phyloP scores from a whole-genome alignment of 2,797 vertebrate species.

The Amphiprion clarkii region DNA sequence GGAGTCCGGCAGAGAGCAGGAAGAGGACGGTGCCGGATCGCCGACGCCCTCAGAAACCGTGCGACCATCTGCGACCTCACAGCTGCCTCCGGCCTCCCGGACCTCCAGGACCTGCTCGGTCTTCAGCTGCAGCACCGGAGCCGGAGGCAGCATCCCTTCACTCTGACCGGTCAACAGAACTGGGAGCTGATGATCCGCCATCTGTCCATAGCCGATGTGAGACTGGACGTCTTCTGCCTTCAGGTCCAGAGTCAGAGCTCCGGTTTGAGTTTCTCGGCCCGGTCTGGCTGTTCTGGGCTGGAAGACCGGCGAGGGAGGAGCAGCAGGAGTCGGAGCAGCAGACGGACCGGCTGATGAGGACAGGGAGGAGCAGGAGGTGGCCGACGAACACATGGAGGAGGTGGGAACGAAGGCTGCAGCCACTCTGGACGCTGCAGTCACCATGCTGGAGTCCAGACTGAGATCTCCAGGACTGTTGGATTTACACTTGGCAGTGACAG shows the following conservation, averaged over 20 bases:
- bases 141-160: constrained; percentile 68
- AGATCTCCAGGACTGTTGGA: constrained; percentile 54
- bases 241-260: constrained; percentile 72
- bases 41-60: constrained; percentile 71
- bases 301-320: constrained; percentile 71
- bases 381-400: constrained; percentile 78
- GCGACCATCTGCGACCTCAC: constrained; percentile 74
- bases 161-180: constrained; percentile 40
- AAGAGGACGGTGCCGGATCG: constrained; percentile 17
- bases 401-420: constrained; percentile 37
- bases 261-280: constrained; percentile 6
- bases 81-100: constrained; percentile 35
- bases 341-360: constrained; percentile 83
- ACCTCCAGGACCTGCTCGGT: constrained; percentile 83
- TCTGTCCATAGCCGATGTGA: constrained; percentile 74
- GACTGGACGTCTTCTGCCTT: constrained; percentile 88
- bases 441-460: constrained; percentile 55
- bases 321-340: constrained; percentile 66
- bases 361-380: constrained; percentile 83
- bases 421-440: constrained; percentile 10
- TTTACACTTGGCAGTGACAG: constrained; percentile 77
- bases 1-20: constrained; percentile 77
- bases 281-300: constrained; percentile 42
- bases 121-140: constrained; percentile 87
- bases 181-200: constrained; percentile 64